A percentile compares a stretch with the other conserved stretches of the same genome.
phyloP scores from a whole-genome alignment of 2,113 vertebrate genomes.

The Phaethornis superciliosus region DNA sequence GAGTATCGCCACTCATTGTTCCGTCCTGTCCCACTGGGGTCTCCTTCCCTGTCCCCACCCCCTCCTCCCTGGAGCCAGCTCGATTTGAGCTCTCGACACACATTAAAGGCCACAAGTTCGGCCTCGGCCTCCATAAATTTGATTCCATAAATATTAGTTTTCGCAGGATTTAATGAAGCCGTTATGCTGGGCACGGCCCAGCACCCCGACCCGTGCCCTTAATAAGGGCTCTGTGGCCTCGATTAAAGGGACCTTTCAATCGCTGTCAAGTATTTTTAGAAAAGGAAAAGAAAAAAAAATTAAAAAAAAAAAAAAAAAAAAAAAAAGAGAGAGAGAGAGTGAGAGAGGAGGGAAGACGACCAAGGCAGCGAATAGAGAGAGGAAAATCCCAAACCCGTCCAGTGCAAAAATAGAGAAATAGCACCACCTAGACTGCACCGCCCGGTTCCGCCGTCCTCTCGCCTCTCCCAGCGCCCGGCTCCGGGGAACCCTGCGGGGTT shows the following conservation, averaged over 20 bases:
- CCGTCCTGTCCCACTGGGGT: conserved; percentile 27
- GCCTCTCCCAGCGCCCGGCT: neutral
- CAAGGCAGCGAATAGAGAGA: conserved; percentile 56
- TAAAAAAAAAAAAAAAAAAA: conserved; percentile 74
- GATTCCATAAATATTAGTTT: conserved; percentile 84
- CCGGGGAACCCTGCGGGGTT: neutral
- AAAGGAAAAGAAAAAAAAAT: conserved; percentile 75
- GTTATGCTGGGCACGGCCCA: conserved; percentile 77
- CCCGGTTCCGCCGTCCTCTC: neutral
- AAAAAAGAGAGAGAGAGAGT: neutral
- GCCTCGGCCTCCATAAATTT: conserved; percentile 78
- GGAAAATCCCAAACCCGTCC: conserved; percentile 53
- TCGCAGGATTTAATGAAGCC: conserved; percentile 81
- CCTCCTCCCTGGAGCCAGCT: conserved; percentile 64
- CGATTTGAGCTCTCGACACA: conserved; percentile 64
- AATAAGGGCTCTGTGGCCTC: conserved; percentile 75
- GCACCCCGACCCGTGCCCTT: conserved; percentile 80
- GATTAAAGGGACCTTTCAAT: conserved; percentile 84
- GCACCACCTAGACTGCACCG: conserved; percentile 79
- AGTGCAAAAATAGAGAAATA: conserved; percentile 78
- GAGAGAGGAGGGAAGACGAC: conserved; percentile 70
- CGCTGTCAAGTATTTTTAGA: conserved; percentile 86
- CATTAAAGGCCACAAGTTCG: conserved; percentile 70
- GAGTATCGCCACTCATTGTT: conserved; percentile 42
- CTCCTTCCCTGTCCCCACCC: conserved; percentile 59